phyloP scores from a whole-genome alignment of 2,888 invertebrate species.

The Tetragonisca angustula region DNA sequence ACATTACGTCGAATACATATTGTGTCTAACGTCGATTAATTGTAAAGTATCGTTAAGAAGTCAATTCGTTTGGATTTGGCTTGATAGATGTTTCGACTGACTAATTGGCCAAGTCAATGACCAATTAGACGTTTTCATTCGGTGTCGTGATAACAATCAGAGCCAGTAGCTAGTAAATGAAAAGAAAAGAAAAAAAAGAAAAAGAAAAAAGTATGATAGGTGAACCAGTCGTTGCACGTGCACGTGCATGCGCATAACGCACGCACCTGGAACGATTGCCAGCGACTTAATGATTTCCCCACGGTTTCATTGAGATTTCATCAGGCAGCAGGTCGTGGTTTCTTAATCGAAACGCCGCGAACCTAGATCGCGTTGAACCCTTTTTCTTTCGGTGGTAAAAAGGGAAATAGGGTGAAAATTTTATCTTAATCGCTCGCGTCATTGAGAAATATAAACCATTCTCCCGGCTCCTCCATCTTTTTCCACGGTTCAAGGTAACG shows the following conservation, averaged over 20 bases:
- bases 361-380: too few relatives aligned
- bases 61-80: neutral
- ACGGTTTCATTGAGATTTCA: constrained; percentile 55
- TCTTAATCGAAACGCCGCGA: constrained; percentile 58
- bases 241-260: constrained; percentile 41
- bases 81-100: neutral
- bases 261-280: constrained; percentile 50
- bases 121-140: constrained; percentile 9
- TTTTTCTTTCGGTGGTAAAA: neutral
- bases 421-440: neutral
- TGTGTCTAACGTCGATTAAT: too few relatives aligned
- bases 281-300: constrained; percentile 61
- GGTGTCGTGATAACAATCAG: neutral
- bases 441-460: neutral
- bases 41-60: neutral
- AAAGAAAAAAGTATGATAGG: neutral
- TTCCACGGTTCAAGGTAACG: constrained; percentile 11
- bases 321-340: constrained; percentile 50
- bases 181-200: neutral
- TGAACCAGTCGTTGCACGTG: constrained; percentile 44
- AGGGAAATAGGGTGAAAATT: neutral
- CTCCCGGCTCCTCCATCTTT: neutral
- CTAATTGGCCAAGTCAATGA: too few relatives aligned
- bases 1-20: neutral
- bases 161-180: neutral